These are phyloP conservation scores for Goniozus legneri DNA, from an alignment of 1,140 invertebrate genomes.

Conservation along the genomic window DNA sequence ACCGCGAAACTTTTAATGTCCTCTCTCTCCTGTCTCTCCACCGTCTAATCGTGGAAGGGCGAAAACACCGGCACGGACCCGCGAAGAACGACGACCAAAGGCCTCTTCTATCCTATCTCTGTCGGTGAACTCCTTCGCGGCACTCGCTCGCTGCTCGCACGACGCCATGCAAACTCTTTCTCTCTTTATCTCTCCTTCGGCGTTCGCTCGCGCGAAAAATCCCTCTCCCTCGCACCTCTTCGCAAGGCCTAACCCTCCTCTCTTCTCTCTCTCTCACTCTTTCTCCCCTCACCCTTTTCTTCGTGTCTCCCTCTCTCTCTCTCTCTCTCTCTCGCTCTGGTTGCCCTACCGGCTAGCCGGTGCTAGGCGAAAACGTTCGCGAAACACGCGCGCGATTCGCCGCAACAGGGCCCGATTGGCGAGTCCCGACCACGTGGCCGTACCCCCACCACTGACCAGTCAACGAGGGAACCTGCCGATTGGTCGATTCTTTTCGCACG, in stretches of 20 bases:
- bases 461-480: neutral
- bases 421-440: neutral
- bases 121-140: constrained; percentile 6
- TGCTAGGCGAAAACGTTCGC: constrained; percentile 8
- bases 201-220: constrained; percentile 4
- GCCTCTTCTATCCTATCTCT: no score
- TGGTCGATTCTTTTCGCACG: constrained; percentile 30
- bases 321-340: constrained; percentile 8
- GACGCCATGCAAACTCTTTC: constrained; percentile 49
- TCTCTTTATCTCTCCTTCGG: constrained; percentile 23
- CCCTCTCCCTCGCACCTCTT: constrained; percentile 17
- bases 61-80: no score
- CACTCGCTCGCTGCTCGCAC: constrained; percentile 20
- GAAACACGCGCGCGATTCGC: constrained; percentile 9
- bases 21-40: constrained; percentile 16
- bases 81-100: no score
- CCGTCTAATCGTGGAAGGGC: constrained; percentile 16
- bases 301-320: constrained; percentile 18
- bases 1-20: no score
- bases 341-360: constrained; percentile 7
- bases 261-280: neutral
- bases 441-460: neutral
- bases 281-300: neutral
- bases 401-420: constrained; percentile 37
- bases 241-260: no score